Base-by-base conservation (phyloP, 2,888 invertebrate genomes). In the Dryadula phaetusa region DNA sequence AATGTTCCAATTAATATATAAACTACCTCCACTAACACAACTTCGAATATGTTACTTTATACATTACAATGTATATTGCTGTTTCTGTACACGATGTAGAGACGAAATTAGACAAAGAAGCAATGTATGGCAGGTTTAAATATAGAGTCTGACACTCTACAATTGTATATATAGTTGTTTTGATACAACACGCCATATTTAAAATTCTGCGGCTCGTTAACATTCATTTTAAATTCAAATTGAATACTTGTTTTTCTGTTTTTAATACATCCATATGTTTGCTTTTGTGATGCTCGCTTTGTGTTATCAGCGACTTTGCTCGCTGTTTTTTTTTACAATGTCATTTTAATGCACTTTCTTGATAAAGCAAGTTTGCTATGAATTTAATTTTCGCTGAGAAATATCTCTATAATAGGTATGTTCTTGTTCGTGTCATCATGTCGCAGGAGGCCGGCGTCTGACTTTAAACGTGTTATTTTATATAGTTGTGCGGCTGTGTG, bases 1-100 rank as follows among this genome's bases (percentile, higher is more conserved):
- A 86, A 86, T 87, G 82, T 80, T 78, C 73, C 82, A 81, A 85
- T 84, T 82, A 71, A 73, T 69, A 67, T 70, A 69, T 70, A 74
- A 44, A 28, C 40, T 25, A 40, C 60, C 44, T 44, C 20, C 28
- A 60, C 18, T 44, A 25, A 25, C 16, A 58, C 5, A 42, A 25
- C n/a, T 28, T 40, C 7, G 14, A 1, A 22, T 6, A 60, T 32
- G 42, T 7, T 28, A 8, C 44, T 28, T 18, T 60, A 8, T 18
- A 4, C 5, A 18, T 3, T 60, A 42, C 14, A 1, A 47, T 47
- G 52, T 72, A 66, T 70, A 65, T 64, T 69, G 66, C 70, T 32
- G 12, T 32, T 49, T 65, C 6, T 18, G 18, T 60, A 18, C 0
- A 8, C 2, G 1, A 10, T 34, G 1, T 25, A 7, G 10, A 14